These are phyloP conservation scores for Corvus moneduloides DNA, from an alignment of 2,113 vertebrate species.

Conservation along the genomic window DNA sequence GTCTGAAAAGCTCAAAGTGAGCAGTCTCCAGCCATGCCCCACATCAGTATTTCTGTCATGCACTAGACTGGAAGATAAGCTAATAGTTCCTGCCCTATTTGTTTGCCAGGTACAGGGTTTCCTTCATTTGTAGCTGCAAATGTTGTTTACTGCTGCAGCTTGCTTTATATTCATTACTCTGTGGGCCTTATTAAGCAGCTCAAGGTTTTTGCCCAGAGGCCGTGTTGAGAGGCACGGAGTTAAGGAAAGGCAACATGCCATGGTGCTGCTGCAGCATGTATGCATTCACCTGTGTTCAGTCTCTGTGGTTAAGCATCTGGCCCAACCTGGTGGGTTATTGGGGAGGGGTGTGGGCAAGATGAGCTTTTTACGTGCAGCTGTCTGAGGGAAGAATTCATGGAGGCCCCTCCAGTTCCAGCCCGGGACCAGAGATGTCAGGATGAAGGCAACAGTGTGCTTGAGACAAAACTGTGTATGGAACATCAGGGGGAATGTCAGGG, in stretches of 20 bases:
- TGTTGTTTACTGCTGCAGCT: not conserved
- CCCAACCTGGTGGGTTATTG: accelerated
- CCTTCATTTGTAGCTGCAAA: not conserved
- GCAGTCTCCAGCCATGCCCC: not conserved
- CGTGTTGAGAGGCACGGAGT: not conserved
- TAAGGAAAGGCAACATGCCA: not conserved
- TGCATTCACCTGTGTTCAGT: not conserved
- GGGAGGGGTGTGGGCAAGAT: not conserved
- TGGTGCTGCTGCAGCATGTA: not conserved
- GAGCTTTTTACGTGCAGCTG: not conserved
- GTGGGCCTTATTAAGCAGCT: not conserved
- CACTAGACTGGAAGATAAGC: not conserved
- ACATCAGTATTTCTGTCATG: not conserved
- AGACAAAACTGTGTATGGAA: not conserved
- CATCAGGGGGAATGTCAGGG: not conserved
- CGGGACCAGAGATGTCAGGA: not conserved
- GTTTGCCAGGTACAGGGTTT: not conserved
- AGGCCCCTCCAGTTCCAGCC: not conserved
- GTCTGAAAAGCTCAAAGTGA: not conserved
- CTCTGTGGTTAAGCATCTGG: not conserved
- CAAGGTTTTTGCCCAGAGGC: not conserved
- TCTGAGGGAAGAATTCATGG: not conserved
- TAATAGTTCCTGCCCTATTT: not conserved
- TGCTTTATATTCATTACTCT: not conserved
- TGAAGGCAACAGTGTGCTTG: not conserved